Conservation (phyloP, 2,113 vertebrate species). For the Clarias batrachus region DNA sequence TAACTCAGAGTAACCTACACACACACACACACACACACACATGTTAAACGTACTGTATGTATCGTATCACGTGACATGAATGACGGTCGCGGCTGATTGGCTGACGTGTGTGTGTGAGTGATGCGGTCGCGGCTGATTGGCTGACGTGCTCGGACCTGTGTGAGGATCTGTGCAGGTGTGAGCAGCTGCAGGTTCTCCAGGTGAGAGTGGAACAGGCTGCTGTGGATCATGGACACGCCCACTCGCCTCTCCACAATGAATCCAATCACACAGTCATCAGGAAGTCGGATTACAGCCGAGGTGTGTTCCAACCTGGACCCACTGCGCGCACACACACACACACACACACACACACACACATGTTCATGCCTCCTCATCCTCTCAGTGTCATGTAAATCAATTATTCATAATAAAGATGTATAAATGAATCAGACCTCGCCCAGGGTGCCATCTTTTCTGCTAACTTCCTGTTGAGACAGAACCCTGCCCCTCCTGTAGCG, state of each 20-base stretch:
- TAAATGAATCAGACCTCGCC: constrained; percentile 80
- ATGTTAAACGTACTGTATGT: not conserved
- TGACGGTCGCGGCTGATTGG: not conserved
- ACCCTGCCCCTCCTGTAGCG: constrained; percentile 90
- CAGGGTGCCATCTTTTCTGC: constrained; percentile 87
- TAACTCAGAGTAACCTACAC: constrained; percentile 89
- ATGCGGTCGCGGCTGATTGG: not conserved
- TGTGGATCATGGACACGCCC: constrained; percentile 77
- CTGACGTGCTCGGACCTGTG: constrained; percentile 63
- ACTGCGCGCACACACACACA: constrained; percentile 59
- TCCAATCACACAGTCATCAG: constrained; percentile 89
- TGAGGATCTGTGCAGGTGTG: not conserved
- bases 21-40: constrained; percentile 31
- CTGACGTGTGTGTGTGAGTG: not conserved
- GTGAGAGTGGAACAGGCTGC: constrained; percentile 85
- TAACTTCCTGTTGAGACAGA: constrained; percentile 85
- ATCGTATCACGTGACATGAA: not conserved
- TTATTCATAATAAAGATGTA: too few species aligned
- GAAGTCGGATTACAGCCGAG: constrained; percentile 82
- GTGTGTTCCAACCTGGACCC: constrained; percentile 80
- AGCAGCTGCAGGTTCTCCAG: constrained; percentile 85
- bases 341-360: constrained; percentile 19
- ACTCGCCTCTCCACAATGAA: constrained; percentile 86
- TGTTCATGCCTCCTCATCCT: not conserved
- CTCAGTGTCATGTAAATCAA: not conserved